Percentiles rank a stretch among this genome's conserved stretches.
Evolutionary conservation across 2,797 vertebrate genomes (phyloP).

Genomic region (Leptatherina wallacei): DNA sequence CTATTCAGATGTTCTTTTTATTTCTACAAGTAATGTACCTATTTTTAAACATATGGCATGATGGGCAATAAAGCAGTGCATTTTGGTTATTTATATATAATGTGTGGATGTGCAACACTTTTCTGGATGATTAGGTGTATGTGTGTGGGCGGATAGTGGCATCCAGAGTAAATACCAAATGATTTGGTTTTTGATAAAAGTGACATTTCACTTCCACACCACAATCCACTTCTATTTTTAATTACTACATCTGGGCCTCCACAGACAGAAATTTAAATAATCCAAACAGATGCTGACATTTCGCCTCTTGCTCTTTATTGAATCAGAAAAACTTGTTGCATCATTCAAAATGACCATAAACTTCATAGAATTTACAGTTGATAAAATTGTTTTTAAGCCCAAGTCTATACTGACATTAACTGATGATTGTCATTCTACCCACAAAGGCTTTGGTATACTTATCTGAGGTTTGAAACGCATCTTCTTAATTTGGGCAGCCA

Average conservation of each 20-base stretch:
- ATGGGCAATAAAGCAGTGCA: not conserved
- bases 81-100: constrained; percentile 1
- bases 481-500: too few relatives aligned
- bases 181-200: constrained; percentile 46
- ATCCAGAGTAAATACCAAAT: constrained; percentile 30
- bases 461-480: too few relatives aligned
- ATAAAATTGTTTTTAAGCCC: not conserved
- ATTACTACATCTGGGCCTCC: constrained; percentile 3
- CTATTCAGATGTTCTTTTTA: not conserved
- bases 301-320: constrained; percentile 13
- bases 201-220: constrained; percentile 21
- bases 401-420: not conserved
- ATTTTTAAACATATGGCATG: not conserved
- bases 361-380: too few relatives aligned
- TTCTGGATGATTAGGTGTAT: constrained; percentile 29
- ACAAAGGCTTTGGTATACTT: too few relatives aligned
- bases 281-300: not conserved
- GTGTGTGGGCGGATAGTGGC: constrained; percentile 28
- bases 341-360: not conserved
- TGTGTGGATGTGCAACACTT: constrained; percentile 21
- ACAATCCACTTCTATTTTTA: constrained; percentile 9
- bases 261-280: constrained; percentile 18
- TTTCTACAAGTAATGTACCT: not conserved
- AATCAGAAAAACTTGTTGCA: constrained; percentile 4
- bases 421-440: not conserved